phyloP scores from a whole-genome alignment of 2,113 vertebrate genomes.

The Pachypanchax playfairii region DNA sequence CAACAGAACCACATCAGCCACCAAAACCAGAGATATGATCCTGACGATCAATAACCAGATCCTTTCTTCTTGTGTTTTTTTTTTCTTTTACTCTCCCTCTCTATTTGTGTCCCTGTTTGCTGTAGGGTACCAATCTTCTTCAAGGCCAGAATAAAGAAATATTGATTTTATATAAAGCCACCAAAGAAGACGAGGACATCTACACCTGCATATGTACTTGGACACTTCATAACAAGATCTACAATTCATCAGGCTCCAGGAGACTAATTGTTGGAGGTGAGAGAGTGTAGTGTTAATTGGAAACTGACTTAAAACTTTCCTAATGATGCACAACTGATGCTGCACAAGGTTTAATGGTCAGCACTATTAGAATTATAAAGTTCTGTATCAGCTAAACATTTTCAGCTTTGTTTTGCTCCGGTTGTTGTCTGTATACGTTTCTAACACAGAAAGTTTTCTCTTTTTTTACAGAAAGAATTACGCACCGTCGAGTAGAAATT shows the following conservation, averaged over 20 bases:
- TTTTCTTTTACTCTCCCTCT: background rate
- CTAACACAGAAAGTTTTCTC: background rate
- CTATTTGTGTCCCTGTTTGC: background rate
- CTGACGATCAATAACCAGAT: no score
- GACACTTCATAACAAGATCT: conserved; percentile 33
- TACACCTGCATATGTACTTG: conserved; percentile 71
- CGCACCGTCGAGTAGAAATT: rapidly evolving
- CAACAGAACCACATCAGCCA: no score
- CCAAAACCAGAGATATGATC: no score
- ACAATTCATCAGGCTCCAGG: conserved; percentile 51
- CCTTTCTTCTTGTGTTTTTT: no score
- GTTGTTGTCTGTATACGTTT: no score
- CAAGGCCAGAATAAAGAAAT: rapidly evolving
- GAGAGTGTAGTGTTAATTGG: background rate
- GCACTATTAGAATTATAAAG: no score
- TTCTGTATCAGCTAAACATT: no score
- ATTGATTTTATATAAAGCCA: rapidly evolving
- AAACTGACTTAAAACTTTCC: no score
- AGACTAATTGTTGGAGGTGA: conserved; percentile 18
- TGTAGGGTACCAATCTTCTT: conserved; percentile 32
- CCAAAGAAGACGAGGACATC: conserved; percentile 13
- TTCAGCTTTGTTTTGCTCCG: no score
- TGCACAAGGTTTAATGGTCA: no score
- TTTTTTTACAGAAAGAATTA: rapidly evolving
- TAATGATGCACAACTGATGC: no score